phyloP scores from a whole-genome alignment of 2,888 invertebrate species.

The Saturnia pavonia region DNA sequence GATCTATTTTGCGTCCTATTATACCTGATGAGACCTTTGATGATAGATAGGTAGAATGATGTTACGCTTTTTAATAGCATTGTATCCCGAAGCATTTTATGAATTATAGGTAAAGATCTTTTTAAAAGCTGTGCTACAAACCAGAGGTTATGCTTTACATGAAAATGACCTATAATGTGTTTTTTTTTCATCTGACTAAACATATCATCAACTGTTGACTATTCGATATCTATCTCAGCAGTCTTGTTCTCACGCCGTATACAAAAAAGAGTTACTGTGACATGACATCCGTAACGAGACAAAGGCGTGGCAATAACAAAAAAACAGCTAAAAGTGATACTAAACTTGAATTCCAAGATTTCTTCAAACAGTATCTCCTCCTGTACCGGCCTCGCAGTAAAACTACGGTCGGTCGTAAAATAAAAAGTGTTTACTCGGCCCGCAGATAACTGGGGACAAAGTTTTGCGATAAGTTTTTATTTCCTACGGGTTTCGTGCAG shows the following conservation, averaged over 20 bases:
- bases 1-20: too few relatives aligned
- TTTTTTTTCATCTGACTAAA: too few relatives aligned
- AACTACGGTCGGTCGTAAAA: conserved; percentile 71
- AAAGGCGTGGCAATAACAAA: conserved; percentile 6
- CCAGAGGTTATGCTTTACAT: too few relatives aligned
- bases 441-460: conserved; percentile 73
- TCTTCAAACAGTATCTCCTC: conserved; percentile 8
- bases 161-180: too few relatives aligned
- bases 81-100: too few relatives aligned
- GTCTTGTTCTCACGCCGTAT: background rate
- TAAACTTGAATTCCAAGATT: conserved; percentile 9
- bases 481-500: conserved; percentile 56
- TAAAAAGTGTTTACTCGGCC: conserved; percentile 78
- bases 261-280: background rate
- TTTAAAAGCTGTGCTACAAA: too few relatives aligned
- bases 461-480: conserved; percentile 80
- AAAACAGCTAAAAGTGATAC: conserved; percentile 5
- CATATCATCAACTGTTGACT: background rate
- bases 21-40: too few relatives aligned
- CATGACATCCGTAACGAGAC: background rate
- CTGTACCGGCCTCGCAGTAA: conserved; percentile 45
- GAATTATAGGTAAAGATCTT: too few relatives aligned
- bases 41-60: too few relatives aligned
- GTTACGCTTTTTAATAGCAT: too few relatives aligned
- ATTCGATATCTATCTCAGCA: background rate